phyloP scores from a whole-genome alignment of 2,888 invertebrate species.

The Nemapogon koenigi region DNA sequence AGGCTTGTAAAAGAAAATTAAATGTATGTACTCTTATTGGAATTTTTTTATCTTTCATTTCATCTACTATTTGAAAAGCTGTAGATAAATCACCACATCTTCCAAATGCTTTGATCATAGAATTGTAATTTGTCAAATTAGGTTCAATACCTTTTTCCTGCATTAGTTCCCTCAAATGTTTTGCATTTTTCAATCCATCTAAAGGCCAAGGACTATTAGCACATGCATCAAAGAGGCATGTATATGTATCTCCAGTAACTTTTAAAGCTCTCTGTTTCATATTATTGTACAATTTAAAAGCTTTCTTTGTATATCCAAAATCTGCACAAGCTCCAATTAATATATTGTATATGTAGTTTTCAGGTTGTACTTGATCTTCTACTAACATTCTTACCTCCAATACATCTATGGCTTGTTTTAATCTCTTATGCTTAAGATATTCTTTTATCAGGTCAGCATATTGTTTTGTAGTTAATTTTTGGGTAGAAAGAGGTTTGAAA shows the following conservation, averaged over 20 bases:
- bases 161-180: conserved; percentile 71
- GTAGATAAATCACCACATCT: conserved; percentile 78
- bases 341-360: conserved; percentile 79
- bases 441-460: conserved; percentile 77
- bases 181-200: conserved; percentile 74
- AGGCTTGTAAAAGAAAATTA: conserved; percentile 83
- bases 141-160: conserved; percentile 71
- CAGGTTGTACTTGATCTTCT: conserved; percentile 80
- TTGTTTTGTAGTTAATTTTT: conserved; percentile 66
- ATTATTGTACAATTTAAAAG: conserved; percentile 81
- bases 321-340: conserved; percentile 84
- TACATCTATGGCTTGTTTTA: conserved; percentile 80
- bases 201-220: conserved; percentile 75
- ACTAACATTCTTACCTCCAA: conserved; percentile 79
- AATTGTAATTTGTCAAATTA: conserved; percentile 81
- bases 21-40: conserved; percentile 72
- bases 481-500: conserved; percentile 49
- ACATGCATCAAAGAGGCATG: conserved; percentile 88
- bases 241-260: conserved; percentile 77
- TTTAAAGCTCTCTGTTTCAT: conserved; percentile 79
- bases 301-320: conserved; percentile 85
- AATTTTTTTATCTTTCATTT: conserved; percentile 74
- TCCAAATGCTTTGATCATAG: conserved; percentile 92
- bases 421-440: conserved; percentile 66
- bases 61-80: conserved; percentile 84